phyloP scores from a whole-genome alignment of 1,140 invertebrate genomes.

The Hypothenemus hampei region DNA sequence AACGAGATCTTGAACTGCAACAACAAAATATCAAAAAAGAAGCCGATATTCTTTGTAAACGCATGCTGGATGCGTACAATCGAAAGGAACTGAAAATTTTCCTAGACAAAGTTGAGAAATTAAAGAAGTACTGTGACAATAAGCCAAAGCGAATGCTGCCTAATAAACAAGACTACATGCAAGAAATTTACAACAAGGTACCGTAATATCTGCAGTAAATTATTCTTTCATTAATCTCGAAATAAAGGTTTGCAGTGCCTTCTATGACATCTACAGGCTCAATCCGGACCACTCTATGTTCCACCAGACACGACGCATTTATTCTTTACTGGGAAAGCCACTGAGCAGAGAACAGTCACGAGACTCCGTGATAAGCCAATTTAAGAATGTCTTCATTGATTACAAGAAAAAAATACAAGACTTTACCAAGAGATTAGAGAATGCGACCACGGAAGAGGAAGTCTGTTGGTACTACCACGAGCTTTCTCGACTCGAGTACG shows the following conservation, averaged over 20 bases:
- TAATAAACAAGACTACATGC: conserved; percentile 34
- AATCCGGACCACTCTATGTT: conserved; percentile 29
- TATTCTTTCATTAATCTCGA: background rate
- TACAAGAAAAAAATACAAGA: conserved; percentile 38
- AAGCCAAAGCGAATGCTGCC: conserved; percentile 39
- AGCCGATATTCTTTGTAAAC: conserved; percentile 46
- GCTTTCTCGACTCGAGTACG: conserved; percentile 45
- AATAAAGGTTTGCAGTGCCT: conserved; percentile 29
- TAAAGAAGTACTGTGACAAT: conserved; percentile 38
- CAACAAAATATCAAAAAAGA: conserved; percentile 46
- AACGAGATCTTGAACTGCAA: conserved; percentile 45
- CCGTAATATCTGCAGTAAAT: background rate
- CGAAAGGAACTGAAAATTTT: conserved; percentile 41
- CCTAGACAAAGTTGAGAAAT: conserved; percentile 45
- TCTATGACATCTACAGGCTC: conserved; percentile 37
- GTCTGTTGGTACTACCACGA: conserved; percentile 51
- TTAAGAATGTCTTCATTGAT: conserved; percentile 36
- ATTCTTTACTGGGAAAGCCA: conserved; percentile 35
- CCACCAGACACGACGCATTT: conserved; percentile 37
- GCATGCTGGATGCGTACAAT: conserved; percentile 46
- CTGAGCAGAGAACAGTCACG: conserved; percentile 36
- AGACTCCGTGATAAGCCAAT: conserved; percentile 40
- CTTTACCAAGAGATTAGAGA: conserved; percentile 33
- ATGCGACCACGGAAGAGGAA: conserved; percentile 34
- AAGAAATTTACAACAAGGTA: conserved; percentile 32